These are phyloP conservation scores for Aphelinus atriplicis DNA, from an alignment of 1,140 invertebrate genomes.

Conservation along the genomic window DNA sequence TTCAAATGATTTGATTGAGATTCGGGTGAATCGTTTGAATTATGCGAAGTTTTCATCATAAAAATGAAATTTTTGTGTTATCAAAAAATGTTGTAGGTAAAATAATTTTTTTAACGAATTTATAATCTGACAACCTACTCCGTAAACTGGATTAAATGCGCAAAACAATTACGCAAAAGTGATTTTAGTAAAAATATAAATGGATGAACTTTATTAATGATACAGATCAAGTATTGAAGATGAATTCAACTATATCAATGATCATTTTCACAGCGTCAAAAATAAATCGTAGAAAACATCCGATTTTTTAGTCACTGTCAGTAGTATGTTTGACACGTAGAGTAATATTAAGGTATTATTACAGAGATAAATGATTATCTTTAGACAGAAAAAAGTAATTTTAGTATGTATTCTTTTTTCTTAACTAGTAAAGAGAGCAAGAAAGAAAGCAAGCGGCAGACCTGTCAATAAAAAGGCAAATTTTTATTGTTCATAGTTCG, in stretches of 20 bases:
- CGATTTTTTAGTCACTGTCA: constrained; percentile 54
- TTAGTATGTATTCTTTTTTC: constrained; percentile 34
- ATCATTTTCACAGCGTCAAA: constrained; percentile 8
- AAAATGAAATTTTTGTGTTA: constrained; percentile 27
- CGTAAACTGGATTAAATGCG: constrained; percentile 2
- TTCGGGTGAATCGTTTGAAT: constrained; percentile 16
- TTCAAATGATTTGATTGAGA: constrained; percentile 22
- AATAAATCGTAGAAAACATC: constrained; percentile 22
- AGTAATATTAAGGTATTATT: constrained; percentile 23
- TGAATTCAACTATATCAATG: constrained; percentile 12
- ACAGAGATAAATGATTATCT: constrained; percentile 21
- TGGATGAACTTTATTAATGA: not conserved
- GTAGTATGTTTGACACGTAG: constrained; percentile 45
- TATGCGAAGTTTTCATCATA: constrained; percentile 21
- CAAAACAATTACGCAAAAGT: constrained; percentile 3
- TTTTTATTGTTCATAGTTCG: constrained; percentile 60
- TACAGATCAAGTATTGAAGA: constrained; percentile 5
- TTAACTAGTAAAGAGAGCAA: constrained; percentile 37
- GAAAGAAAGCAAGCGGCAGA: constrained; percentile 12
- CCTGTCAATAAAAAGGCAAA: constrained; percentile 42
- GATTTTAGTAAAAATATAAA: constrained; percentile 1
- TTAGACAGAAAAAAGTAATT: constrained; percentile 15
- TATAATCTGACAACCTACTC: not conserved
- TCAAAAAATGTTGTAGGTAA: constrained; percentile 7
- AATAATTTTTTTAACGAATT: constrained; percentile 11